These are phyloP conservation scores for Vanessa cardui DNA, from an alignment of 2,888 invertebrate genomes.

Conservation along the genomic window DNA sequence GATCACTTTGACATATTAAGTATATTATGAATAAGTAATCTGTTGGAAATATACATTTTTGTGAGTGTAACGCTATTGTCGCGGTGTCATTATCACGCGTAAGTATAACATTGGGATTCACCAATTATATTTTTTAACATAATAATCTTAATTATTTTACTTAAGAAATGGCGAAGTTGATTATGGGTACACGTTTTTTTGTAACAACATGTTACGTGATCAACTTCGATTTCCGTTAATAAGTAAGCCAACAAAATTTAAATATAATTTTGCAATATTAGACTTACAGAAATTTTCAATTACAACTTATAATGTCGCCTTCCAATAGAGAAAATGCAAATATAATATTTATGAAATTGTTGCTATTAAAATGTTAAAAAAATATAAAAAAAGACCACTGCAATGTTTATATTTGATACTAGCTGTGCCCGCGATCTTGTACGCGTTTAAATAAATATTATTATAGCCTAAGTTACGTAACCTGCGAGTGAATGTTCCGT, in stretches of 20 bases:
- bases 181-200: neutral
- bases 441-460: too few relatives aligned
- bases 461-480: too few relatives aligned
- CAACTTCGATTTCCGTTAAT: neutral
- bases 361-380: too few relatives aligned
- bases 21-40: neutral
- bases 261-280: neutral
- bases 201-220: neutral
- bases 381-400: too few relatives aligned
- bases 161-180: neutral
- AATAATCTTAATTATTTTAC: neutral
- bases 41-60: neutral
- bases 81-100: conserved; percentile 26
- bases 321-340: too few relatives aligned
- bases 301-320: too few relatives aligned
- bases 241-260: neutral
- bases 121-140: conserved; percentile 13
- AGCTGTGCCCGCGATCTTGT: too few relatives aligned
- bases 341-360: too few relatives aligned
- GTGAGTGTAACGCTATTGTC: conserved; percentile 22
- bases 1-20: neutral
- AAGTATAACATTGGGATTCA: conserved; percentile 24
- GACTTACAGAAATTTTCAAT: too few relatives aligned
- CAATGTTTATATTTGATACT: too few relatives aligned
- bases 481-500: too few relatives aligned